Evolutionary conservation across 2,797 vertebrate species (phyloP).

Genomic region (Lacerta agilis): DNA sequence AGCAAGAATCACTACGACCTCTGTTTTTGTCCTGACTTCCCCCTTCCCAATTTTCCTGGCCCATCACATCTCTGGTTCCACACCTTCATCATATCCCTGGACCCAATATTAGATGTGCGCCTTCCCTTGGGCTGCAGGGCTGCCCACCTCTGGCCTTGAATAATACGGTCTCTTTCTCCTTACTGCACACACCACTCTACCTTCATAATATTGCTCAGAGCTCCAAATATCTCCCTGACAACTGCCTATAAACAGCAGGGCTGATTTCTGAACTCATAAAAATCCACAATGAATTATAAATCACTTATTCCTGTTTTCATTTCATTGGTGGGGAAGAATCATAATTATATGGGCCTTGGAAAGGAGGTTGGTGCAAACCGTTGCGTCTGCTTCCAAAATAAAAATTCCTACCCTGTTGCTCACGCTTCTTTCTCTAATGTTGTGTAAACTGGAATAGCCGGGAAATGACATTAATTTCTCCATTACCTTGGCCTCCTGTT

Average conservation of each 20-base stretch:
- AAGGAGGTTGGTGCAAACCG: background rate
- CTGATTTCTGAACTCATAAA: background rate
- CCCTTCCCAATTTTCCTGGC: background rate
- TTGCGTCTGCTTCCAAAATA: background rate
- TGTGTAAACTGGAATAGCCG: constrained; percentile 37
- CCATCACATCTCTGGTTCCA: background rate
- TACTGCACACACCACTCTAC: background rate
- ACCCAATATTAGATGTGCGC: background rate
- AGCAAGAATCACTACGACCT: background rate
- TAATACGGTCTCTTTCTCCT: constrained; percentile 1
- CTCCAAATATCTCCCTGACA: background rate
- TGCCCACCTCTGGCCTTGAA: background rate
- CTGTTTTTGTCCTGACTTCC: background rate
- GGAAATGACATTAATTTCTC: constrained; percentile 35
- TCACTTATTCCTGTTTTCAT: background rate
- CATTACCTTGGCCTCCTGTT: constrained; percentile 27
- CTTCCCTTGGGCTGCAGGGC: background rate
- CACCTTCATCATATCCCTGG: background rate
- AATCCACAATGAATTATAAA: constrained; percentile 3
- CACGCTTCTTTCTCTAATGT: constrained; percentile 23
- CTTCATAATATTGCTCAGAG: background rate
- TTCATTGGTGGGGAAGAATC: background rate
- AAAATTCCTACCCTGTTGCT: constrained; percentile 23
- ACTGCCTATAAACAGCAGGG: background rate
- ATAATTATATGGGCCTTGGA: background rate